phyloP scores from a whole-genome alignment of 2,113 vertebrate species.

The Cottus gobio region DNA sequence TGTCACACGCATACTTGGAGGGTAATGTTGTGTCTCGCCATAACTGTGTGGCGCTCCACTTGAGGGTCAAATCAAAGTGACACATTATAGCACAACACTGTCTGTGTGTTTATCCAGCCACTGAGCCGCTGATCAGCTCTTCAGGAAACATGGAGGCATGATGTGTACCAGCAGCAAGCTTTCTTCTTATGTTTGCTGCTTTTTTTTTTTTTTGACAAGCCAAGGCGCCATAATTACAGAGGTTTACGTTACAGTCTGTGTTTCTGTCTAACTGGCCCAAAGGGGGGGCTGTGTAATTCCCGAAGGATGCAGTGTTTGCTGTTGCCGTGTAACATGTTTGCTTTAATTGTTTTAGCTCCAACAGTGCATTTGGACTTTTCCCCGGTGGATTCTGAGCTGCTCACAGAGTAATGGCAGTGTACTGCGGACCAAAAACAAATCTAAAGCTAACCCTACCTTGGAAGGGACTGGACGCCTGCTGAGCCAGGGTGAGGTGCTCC shows the following conservation, averaged over 20 bases:
- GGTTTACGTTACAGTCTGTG: not conserved
- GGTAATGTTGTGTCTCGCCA: conserved; percentile 2
- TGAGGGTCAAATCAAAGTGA: conserved; percentile 23
- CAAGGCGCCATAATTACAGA: not conserved
- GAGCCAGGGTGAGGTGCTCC: conserved; percentile 95
- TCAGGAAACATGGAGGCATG: not conserved
- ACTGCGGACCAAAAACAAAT: not conserved
- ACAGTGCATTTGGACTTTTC: not conserved
- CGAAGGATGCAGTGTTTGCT: not conserved
- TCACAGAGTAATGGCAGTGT: not conserved
- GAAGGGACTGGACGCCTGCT: conserved; percentile 95
- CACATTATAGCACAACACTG: not conserved
- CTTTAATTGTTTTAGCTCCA: not conserved
- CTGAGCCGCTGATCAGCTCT: not conserved
- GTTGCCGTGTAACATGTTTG: not conserved
- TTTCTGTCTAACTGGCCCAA: conserved; percentile 1
- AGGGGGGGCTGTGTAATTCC: not conserved
- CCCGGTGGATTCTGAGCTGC: not conserved
- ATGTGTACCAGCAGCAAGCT: not conserved
- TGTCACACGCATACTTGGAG: not conserved
- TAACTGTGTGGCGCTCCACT: not conserved
- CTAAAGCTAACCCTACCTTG: conserved; percentile 85
- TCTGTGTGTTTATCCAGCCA: conserved; percentile 1
- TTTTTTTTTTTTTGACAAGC: not conserved
- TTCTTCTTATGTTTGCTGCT: not conserved